A percentile compares a stretch with the other conserved stretches of the same genome.
phyloP scores from a whole-genome alignment of 2,888 invertebrate genomes.

The Ganaspis brasiliensis region DNA sequence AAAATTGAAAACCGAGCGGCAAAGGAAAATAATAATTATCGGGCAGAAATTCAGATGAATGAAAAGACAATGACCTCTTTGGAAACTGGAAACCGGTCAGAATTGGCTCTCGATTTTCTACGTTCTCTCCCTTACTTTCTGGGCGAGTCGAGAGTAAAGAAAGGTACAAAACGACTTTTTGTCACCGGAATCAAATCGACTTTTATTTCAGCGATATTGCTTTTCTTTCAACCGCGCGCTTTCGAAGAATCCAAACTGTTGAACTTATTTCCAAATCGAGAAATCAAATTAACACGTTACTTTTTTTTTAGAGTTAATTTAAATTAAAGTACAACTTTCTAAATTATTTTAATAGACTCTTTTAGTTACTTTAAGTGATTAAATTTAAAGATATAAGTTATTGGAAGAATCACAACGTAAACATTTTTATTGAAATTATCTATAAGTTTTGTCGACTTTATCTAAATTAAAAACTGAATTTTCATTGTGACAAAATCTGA shows the following conservation, averaged over 20 bases:
- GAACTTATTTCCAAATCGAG: not conserved
- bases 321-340: too few relatives aligned
- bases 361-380: too few relatives aligned
- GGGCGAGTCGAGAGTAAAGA: conserved; percentile 46
- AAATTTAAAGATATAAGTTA: too few relatives aligned
- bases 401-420: too few relatives aligned
- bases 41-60: conserved; percentile 6
- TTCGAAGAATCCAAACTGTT: conserved; percentile 11
- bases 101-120: conserved; percentile 59
- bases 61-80: conserved; percentile 29
- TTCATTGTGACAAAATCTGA: not conserved
- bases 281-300: not conserved
- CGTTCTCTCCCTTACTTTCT: conserved; percentile 47
- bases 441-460: not conserved
- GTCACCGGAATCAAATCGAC: conserved; percentile 55
- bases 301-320: not conserved
- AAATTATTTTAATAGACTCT: too few relatives aligned
- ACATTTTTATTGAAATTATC: not conserved
- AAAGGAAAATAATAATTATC: not conserved
- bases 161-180: conserved; percentile 58
- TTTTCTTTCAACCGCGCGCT: conserved; percentile 1
- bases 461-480: too few relatives aligned
- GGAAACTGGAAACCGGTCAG: conserved; percentile 55
- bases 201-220: conserved; percentile 16
- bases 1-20: not conserved